These are phyloP conservation scores for Phengaris alcon DNA, from an alignment of 2,888 invertebrate species.

Conservation along the genomic window DNA sequence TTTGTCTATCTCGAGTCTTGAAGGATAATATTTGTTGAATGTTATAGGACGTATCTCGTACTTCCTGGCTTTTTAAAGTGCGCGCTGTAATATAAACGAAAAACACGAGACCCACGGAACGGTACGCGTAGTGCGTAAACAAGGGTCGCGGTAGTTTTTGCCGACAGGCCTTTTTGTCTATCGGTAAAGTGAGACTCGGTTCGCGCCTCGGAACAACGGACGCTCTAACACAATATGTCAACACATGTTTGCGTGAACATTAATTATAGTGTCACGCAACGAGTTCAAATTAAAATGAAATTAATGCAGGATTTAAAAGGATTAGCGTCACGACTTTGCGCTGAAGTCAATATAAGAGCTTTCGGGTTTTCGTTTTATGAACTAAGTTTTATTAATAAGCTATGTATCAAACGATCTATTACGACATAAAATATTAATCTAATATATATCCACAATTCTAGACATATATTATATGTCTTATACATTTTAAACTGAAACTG, in stretches of 20 bases:
- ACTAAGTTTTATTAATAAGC: neutral
- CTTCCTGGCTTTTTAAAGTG: slow-evolving; percentile 43
- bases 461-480: neutral
- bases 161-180: slow-evolving; percentile 65
- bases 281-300: slow-evolving; percentile 41
- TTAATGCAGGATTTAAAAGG: slow-evolving; percentile 40
- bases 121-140: slow-evolving; percentile 39
- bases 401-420: no score
- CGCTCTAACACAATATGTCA: slow-evolving; percentile 55
- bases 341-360: neutral
- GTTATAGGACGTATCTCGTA: slow-evolving; percentile 51
- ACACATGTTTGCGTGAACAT: slow-evolving; percentile 52
- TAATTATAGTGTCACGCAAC: slow-evolving; percentile 56
- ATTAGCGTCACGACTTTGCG: slow-evolving; percentile 28
- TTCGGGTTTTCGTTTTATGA: neutral
- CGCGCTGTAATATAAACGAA: slow-evolving; percentile 47
- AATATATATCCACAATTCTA: no score
- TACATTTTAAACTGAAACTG: slow-evolving; percentile 1
- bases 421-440: no score
- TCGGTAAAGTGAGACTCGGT: slow-evolving; percentile 73
- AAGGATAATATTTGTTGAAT: slow-evolving; percentile 63
- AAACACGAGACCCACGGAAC: slow-evolving; percentile 43
- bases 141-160: slow-evolving; percentile 45
- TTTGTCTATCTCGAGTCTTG: slow-evolving; percentile 74
- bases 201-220: slow-evolving; percentile 72